Conservation (phyloP, 1,140 invertebrate genomes). For the Trachymyrmex cornetzi region DNA sequence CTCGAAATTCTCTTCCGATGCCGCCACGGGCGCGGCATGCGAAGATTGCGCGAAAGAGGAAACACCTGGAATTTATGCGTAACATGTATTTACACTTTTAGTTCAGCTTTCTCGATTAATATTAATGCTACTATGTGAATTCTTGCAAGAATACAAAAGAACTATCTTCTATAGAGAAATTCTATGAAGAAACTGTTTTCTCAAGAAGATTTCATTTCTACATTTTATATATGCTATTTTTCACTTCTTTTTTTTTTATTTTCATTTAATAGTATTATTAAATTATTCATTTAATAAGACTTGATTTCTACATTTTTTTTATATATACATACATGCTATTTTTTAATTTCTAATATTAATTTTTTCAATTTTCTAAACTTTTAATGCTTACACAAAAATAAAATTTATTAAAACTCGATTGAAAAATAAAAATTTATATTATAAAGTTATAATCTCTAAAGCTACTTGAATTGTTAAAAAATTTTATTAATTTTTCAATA, state of each 20-base stretch:
- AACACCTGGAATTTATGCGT: slow-evolving; percentile 81
- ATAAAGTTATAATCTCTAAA: neutral
- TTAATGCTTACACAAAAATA: neutral
- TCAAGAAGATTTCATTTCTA: neutral
- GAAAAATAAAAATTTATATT: neutral
- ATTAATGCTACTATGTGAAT: slow-evolving; percentile 14
- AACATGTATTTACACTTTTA: neutral
- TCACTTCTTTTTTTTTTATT: no score
- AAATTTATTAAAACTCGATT: neutral
- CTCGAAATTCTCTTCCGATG: slow-evolving; percentile 89
- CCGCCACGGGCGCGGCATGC: slow-evolving; percentile 81
- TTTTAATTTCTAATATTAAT: neutral
- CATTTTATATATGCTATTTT: neutral
- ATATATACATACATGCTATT: neutral
- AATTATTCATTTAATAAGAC: neutral
- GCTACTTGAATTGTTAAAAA: neutral
- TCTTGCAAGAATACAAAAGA: neutral
- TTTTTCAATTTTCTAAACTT: neutral
- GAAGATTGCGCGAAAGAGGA: slow-evolving; percentile 86
- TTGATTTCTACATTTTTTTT: neutral
- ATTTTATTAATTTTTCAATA: neutral
- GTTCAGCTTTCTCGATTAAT: slow-evolving; percentile 32
- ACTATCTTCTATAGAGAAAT: neutral
- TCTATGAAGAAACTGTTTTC: neutral
- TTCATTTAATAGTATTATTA: no score